phyloP scores from a whole-genome alignment of 2,888 invertebrate genomes.

The Heliconius ismenius region DNA sequence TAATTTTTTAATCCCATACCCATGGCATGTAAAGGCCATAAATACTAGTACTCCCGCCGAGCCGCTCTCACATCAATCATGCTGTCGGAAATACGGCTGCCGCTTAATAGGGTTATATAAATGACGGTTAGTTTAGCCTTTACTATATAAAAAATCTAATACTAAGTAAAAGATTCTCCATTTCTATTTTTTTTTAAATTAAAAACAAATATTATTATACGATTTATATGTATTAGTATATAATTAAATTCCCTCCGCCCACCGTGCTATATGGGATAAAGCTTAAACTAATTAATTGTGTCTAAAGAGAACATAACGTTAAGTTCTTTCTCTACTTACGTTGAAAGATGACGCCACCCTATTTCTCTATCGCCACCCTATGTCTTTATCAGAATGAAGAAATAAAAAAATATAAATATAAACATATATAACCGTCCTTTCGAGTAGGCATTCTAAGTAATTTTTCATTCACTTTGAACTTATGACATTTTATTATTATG shows the following conservation, averaged over 20 bases:
- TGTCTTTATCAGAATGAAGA: too few relatives aligned
- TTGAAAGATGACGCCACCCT: too few relatives aligned
- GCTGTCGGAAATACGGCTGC: constrained; percentile 21
- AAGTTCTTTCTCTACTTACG: neutral
- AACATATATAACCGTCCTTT: neutral
- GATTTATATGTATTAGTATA: neutral
- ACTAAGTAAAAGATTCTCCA: neutral
- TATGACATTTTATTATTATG: neutral
- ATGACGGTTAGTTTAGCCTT: constrained; percentile 4
- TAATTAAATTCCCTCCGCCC: neutral
- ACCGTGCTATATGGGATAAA: neutral
- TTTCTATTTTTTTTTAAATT: neutral
- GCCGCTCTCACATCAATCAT: constrained; percentile 18
- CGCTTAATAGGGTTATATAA: constrained; percentile 19
- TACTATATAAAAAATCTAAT: neutral
- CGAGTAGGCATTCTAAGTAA: neutral
- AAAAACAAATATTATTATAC: neutral
- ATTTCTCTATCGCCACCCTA: too few relatives aligned
- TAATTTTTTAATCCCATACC: neutral
- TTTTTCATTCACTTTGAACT: neutral
- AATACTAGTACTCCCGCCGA: constrained; percentile 12
- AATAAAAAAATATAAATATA: too few relatives aligned
- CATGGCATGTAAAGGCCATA: constrained; percentile 12
- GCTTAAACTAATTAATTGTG: neutral
- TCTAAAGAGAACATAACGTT: neutral